These are phyloP conservation scores for Scylla paramamosain DNA, from an alignment of 1,140 invertebrate genomes.

Conservation along the genomic window DNA sequence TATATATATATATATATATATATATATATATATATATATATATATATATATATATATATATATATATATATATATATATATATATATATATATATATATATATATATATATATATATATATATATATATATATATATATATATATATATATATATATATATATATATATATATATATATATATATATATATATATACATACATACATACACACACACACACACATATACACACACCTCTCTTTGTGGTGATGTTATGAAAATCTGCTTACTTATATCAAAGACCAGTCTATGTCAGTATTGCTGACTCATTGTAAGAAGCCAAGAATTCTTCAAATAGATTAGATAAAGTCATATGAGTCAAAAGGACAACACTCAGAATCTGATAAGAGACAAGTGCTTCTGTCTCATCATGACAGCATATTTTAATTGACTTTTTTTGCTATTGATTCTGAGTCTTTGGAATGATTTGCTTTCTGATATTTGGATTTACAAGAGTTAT, in stretches of 20 bases:
- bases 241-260: not conserved
- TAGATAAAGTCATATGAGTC: not conserved
- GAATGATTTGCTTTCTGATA: not conserved
- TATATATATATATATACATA: not conserved
- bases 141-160: not conserved
- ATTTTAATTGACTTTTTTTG: not conserved
- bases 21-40: slow-evolving; percentile 8
- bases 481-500: not conserved
- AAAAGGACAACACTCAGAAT: not conserved
- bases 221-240: not conserved
- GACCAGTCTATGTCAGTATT: not conserved
- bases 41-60: slow-evolving; percentile 17
- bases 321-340: not conserved
- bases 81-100: not conserved
- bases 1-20: not conserved
- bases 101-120: slow-evolving; percentile 8
- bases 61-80: not conserved
- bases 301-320: not conserved
- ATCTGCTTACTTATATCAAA: not conserved
- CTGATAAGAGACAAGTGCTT: not conserved
- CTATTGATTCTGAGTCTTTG: not conserved
- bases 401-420: not conserved
- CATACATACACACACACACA: not conserved
- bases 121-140: slow-evolving; percentile 15
- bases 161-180: not conserved